Conservation (phyloP, 2,113 vertebrate species). For the Agelaius tricolor region DNA sequence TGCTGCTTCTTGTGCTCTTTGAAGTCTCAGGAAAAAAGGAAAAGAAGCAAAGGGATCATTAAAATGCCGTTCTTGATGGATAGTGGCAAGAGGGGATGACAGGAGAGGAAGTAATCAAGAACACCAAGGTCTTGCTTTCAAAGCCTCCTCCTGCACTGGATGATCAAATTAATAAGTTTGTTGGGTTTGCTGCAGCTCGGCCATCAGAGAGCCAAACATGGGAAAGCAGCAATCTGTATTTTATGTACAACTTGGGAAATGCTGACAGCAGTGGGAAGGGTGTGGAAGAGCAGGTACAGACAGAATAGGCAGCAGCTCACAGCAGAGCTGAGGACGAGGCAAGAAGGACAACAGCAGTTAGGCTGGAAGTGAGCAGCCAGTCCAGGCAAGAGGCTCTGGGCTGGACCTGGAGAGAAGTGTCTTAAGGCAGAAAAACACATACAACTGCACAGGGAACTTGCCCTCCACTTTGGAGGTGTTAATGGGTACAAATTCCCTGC, state of each 20-base stretch:
- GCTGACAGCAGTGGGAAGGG: background rate
- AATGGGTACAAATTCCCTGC: background rate
- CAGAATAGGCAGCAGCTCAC: background rate
- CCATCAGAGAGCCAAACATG: background rate
- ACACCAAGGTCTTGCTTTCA: background rate
- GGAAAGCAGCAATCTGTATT: background rate
- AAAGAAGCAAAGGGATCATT: background rate
- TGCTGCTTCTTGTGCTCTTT: background rate
- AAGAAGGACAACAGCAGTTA: background rate
- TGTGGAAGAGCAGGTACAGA: background rate
- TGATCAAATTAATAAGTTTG: background rate
- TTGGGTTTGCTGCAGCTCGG: background rate
- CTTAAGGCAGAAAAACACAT: background rate
- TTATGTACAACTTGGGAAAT: background rate
- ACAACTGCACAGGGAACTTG: background rate
- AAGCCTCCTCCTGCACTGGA: background rate
- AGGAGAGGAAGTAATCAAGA: background rate
- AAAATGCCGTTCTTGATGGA: background rate
- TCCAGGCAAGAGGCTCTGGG: background rate
- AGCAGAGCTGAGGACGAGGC: background rate
- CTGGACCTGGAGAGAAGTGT: background rate
- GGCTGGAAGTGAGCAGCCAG: background rate
- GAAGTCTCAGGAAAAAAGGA: background rate
- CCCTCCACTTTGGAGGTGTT: background rate
- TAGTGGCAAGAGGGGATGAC: background rate